Conservation (phyloP, 2,888 invertebrate genomes). For the Nemoura dubitans region DNA sequence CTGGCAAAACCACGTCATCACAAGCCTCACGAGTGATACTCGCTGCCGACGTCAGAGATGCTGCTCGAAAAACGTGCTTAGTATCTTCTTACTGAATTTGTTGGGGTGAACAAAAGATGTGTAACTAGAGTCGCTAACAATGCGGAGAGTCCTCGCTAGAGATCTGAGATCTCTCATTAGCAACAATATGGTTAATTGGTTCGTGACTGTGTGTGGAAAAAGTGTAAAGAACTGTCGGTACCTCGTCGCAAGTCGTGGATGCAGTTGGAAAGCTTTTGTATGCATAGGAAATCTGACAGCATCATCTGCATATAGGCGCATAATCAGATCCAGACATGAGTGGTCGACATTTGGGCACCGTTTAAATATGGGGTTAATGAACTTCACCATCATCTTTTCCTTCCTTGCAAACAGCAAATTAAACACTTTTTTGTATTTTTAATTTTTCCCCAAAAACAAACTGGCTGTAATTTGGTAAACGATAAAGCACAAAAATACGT, state of each 20-base stretch:
- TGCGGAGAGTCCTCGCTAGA: background rate
- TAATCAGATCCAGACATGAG: background rate
- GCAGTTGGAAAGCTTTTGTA: too few species aligned
- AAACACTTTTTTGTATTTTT: too few species aligned
- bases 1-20: background rate
- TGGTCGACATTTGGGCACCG: too few species aligned
- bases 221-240: background rate
- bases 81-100: background rate
- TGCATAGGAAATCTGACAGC: background rate
- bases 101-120: constrained; percentile 12
- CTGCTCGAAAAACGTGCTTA: background rate
- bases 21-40: background rate
- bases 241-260: background rate
- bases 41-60: background rate
- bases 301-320: background rate
- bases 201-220: background rate
- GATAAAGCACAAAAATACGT: too few species aligned
- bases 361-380: too few species aligned
- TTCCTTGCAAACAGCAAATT: too few species aligned
- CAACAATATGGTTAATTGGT: constrained; percentile 1
- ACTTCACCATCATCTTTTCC: too few species aligned
- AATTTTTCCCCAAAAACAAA: too few species aligned
- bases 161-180: background rate
- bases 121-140: background rate
- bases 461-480: too few species aligned